Base-by-base conservation (phyloP, 1,140 invertebrate genomes). In the Pogonomyrmex barbatus region DNA sequence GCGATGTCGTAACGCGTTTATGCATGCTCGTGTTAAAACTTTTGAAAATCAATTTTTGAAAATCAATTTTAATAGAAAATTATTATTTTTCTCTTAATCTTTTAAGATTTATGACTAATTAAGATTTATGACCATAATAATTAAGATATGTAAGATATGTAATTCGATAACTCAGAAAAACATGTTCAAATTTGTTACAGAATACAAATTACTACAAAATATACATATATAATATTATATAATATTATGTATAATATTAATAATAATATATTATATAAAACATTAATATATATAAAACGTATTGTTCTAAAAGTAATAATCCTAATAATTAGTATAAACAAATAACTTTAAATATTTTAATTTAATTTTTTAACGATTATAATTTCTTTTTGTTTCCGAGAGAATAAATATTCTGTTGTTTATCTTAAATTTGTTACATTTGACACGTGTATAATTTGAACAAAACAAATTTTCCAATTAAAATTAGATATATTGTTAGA, bases 151-250 rank as follows among this genome's bases (percentile, higher is more conserved):
- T n/a, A n/a, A n/a, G n/a, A n/a, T 71, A 33, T 17, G 30, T 47
- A 56, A 82, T 47, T 6, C 17, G 30, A 73, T 83, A 83, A 60
- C 42, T 4, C 4, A 75, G 54, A 50, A 50, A 60, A 83, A 83
- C 12, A 73, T 24, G 17, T 83, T 81, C 6, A 63, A 71, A 75
- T 42, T 33, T 4, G 2, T 24, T 68, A 50, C 42, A 63, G 17
- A 42, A 39, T 63, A 39, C n/a, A n/a, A n/a, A n/a, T 63, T 36
- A 39, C 36, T 63, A 68, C n/a, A 42, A n/a, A 60, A 60, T 60
- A 60, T 60, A 60, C 30, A 30, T 60, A n/a, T 56, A 17, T 33
- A n/a, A 5, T 36, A 3, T 70, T 70, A n/a, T n/a, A 56, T 56
- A n/a, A n/a, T 56, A 56, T 56, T 56, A 56, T 24, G n/a, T 56